Percentiles rank a stretch among this genome's conserved stretches.
phyloP scores from a whole-genome alignment of 92 coral and sea anemone genomes.

The Pocillopora meandrina region DNA sequence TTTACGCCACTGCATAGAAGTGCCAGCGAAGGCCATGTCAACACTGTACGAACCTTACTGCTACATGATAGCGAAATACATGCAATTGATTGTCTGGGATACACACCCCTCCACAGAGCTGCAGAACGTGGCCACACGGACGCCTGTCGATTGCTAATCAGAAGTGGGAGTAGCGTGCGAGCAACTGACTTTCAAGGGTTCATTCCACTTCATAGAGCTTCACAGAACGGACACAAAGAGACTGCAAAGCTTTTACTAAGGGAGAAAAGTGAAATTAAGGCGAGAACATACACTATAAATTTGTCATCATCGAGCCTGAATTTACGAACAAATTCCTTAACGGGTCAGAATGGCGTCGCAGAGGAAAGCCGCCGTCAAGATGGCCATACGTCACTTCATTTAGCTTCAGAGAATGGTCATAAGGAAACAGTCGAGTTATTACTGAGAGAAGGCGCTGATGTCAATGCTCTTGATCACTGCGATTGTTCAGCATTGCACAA shows the following conservation, averaged over 20 bases:
- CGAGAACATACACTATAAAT: slow-evolving; percentile 42
- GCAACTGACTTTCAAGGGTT: slow-evolving; percentile 58
- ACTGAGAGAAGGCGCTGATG: slow-evolving; percentile 62
- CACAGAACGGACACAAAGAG: slow-evolving; percentile 60
- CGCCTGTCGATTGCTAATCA: slow-evolving; percentile 53
- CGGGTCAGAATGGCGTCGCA: neutral
- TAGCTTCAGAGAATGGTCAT: slow-evolving; percentile 79
- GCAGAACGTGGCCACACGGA: slow-evolving; percentile 74
- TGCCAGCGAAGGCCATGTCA: slow-evolving; percentile 72
- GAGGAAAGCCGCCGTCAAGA: neutral
- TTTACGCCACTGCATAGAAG: slow-evolving; percentile 84
- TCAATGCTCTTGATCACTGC: slow-evolving; percentile 68
- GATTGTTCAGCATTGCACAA: slow-evolving; percentile 69
- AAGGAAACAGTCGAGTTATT: slow-evolving; percentile 61
- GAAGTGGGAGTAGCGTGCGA: slow-evolving; percentile 60
- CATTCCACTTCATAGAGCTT: slow-evolving; percentile 71
- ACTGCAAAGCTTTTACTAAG: slow-evolving; percentile 54
- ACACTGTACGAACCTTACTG: slow-evolving; percentile 45
- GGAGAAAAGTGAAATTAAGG: slow-evolving; percentile 55
- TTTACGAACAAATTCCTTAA: neutral
- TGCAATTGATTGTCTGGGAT: slow-evolving; percentile 63
- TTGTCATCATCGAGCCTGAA: slow-evolving; percentile 11
- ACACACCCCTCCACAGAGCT: slow-evolving; percentile 84
- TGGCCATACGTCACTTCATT: slow-evolving; percentile 70
- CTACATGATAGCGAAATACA: slow-evolving; percentile 38